These are phyloP conservation scores for Pristionchus mayeri DNA, from an alignment of 2,888 invertebrate genomes.

Conservation along the genomic window DNA sequence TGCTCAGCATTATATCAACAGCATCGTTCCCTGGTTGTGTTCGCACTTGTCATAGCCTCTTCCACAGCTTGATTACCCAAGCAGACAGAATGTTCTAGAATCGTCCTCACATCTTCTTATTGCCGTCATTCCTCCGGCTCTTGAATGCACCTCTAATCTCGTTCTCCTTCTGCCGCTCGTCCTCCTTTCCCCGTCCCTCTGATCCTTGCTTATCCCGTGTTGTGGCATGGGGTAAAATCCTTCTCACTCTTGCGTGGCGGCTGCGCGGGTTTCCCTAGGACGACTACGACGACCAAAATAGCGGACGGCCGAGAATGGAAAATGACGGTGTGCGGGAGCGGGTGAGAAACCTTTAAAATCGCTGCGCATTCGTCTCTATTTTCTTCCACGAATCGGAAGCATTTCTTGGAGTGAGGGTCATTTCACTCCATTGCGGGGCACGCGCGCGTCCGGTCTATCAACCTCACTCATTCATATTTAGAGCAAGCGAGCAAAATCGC, in stretches of 20 bases:
- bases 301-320: too few relatives aligned
- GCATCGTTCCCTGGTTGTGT: too few relatives aligned
- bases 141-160: background rate
- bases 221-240: too few relatives aligned
- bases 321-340: background rate
- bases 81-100: too few relatives aligned
- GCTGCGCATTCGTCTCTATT: background rate
- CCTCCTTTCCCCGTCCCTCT: background rate
- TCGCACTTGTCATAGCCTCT: too few relatives aligned
- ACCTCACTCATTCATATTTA: background rate
- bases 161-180: background rate
- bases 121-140: background rate
- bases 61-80: too few relatives aligned
- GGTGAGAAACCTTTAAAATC: background rate
- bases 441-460: background rate
- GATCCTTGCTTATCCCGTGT: too few relatives aligned
- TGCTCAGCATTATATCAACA: too few relatives aligned
- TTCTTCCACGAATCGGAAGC: background rate
- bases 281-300: too few relatives aligned
- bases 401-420: background rate
- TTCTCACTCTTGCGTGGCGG: background rate
- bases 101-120: background rate
- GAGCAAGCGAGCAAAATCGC: background rate
- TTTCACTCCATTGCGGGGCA: background rate
- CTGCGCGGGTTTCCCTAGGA: background rate